These are phyloP conservation scores for Plagodis dolabraria DNA, from an alignment of 2,888 invertebrate genomes.

Conservation along the genomic window DNA sequence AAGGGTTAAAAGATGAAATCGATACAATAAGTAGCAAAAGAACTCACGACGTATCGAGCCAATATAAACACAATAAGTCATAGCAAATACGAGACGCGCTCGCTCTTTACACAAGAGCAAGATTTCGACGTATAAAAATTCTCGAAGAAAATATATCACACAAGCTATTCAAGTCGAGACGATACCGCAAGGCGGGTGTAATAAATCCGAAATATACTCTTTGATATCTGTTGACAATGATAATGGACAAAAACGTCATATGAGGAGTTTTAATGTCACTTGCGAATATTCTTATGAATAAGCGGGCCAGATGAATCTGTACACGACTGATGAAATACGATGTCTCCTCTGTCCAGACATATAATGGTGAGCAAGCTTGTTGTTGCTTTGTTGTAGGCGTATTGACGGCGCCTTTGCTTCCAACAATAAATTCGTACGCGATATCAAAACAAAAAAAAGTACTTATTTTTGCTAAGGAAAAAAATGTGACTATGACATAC, in stretches of 20 bases:
- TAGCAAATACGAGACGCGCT: conserved; percentile 42
- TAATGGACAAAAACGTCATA: conserved; percentile 70
- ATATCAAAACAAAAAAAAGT: neutral
- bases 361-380: conserved; percentile 64
- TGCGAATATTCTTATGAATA: conserved; percentile 73
- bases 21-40: conserved; percentile 37
- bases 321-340: conserved; percentile 80
- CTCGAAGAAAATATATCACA: conserved; percentile 59
- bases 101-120: conserved; percentile 37
- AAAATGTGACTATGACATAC: no score
- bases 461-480: no score
- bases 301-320: conserved; percentile 75
- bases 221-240: conserved; percentile 72
- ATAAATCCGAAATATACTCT: conserved; percentile 67
- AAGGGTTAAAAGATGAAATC: conserved; percentile 38
- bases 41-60: conserved; percentile 44
- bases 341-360: conserved; percentile 61
- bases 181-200: conserved; percentile 53
- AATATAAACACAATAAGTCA: conserved; percentile 48
- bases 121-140: conserved; percentile 42
- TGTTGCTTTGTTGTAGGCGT: conserved; percentile 69
- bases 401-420: conserved; percentile 63
- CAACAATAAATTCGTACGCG: conserved; percentile 52
- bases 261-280: conserved; percentile 75
- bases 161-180: conserved; percentile 55